Base-by-base conservation (phyloP, 2,113 vertebrate species). In the Glaucidium brasilianum region DNA sequence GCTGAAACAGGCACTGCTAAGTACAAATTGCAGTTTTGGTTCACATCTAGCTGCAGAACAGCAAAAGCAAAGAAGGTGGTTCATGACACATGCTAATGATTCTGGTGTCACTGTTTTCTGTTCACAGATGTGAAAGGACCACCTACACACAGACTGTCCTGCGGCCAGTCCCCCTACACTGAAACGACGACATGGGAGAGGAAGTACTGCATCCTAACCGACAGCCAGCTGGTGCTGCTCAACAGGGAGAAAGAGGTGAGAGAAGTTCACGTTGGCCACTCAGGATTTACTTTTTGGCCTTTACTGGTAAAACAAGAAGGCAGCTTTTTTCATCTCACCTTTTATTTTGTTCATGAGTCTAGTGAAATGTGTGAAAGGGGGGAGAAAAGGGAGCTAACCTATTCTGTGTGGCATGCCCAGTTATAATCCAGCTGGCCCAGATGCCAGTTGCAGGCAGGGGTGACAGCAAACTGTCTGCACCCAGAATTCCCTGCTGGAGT, bases 161-260 rank as follows among this genome's bases (percentile, higher is more conserved):
- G 99, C 3, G 99, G 99, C 66, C 99, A 99, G 98, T 99, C 99
- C 16, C 99, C 99, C 23, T 99, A 98, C 97, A 97, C 98, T 0
- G 99, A 99, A 73, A 98, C 98, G 8, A 98, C 98, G 18, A 97
- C 98, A 91, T 99, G 99, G 99, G 99, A 99, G 85, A 98, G 99
- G 95, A 99, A 99, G 78, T 99, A 99, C 96, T 99, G 99, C 97
- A 98, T 99, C 96, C 98, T 99, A 95, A 99, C 99, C 0, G 99
- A 99, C 98, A 99, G 98, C 98, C 99, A 99, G 97, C 98, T 99
- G 76, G 98, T 99, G 91, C 98, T 99, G 97, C 98, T 99, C 87
- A 98, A 98, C 98, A 98, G 96, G 92, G 99, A 99, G 62, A 99
- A 99, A 35, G 99, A 99, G 99, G 99, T 99, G 64, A 98, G 98